These are phyloP conservation scores for Sipha maydis DNA, from an alignment of 2,888 invertebrate genomes.

Conservation along the genomic window DNA sequence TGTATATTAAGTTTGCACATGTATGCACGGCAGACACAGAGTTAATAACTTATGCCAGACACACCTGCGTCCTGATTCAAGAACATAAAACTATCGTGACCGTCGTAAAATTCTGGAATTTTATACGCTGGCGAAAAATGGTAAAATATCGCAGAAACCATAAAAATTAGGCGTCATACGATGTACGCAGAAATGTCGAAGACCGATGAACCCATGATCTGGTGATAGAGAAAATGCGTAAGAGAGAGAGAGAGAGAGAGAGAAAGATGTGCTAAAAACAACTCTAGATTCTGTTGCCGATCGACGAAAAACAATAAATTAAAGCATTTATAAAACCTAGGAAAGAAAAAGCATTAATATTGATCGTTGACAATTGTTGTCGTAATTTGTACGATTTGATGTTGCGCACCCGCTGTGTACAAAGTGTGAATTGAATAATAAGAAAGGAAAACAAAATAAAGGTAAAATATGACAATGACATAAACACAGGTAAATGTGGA, in stretches of 20 bases:
- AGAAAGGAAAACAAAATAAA: background rate
- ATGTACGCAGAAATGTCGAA: background rate
- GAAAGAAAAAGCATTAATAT: background rate
- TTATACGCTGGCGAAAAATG: background rate
- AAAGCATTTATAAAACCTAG: too few species aligned
- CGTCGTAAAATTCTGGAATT: conserved; percentile 13
- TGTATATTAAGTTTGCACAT: background rate
- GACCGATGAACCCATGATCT: too few species aligned
- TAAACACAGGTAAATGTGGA: background rate
- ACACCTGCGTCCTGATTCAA: background rate
- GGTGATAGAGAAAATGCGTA: too few species aligned
- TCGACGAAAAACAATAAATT: too few species aligned
- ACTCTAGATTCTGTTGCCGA: too few species aligned
- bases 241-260: too few species aligned
- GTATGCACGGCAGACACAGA: background rate
- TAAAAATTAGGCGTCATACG: conserved; percentile 11
- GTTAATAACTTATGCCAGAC: background rate
- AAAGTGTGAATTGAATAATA: background rate
- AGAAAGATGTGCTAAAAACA: too few species aligned
- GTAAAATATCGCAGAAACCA: background rate
- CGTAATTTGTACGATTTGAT: background rate
- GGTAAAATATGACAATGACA: background rate
- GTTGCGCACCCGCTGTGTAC: background rate
- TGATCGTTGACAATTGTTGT: background rate
- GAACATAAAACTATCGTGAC: conserved; percentile 7